Conservation (phyloP, 2,113 vertebrate genomes). For the Oryzias javanicus region DNA sequence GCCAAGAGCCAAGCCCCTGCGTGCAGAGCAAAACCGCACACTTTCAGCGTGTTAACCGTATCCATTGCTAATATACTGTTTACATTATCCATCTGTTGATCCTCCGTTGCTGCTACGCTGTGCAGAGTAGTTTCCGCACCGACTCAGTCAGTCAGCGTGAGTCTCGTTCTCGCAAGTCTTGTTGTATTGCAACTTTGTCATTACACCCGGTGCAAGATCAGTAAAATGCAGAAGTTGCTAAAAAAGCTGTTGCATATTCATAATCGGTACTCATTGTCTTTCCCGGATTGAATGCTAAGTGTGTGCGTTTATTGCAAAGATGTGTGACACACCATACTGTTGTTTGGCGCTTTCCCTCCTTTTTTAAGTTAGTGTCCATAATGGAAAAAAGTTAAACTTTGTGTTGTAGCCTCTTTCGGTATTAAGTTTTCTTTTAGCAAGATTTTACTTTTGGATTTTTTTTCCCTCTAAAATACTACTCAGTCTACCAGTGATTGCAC, state of each 20-base stretch:
- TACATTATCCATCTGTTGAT: slow-evolving; percentile 39
- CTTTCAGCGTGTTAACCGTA: slow-evolving; percentile 27
- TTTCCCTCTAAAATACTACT: slow-evolving; percentile 66
- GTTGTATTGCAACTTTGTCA: background rate
- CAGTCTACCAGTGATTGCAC: slow-evolving; percentile 65
- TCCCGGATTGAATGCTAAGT: no score
- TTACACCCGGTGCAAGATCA: background rate
- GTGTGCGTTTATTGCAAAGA: no score
- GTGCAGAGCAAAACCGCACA: slow-evolving; percentile 40
- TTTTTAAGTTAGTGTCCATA: background rate
- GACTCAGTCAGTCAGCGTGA: background rate
- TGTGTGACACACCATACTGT: no score
- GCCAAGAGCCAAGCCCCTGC: slow-evolving; percentile 60
- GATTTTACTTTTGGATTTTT: slow-evolving; percentile 53
- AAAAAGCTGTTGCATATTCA: background rate
- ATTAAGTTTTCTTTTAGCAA: slow-evolving; percentile 47
- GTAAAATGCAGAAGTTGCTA: slow-evolving; percentile 10
- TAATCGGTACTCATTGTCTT: background rate
- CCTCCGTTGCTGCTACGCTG: background rate
- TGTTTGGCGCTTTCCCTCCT: no score
- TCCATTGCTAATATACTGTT: slow-evolving; percentile 34
- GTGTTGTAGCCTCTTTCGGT: slow-evolving; percentile 15
- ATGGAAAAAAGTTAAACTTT: background rate
- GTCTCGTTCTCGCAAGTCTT: background rate
- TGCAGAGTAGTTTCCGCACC: slow-evolving; percentile 6